Evolutionary conservation across 2,888 invertebrate genomes (phyloP).

Genomic region (Anaspis maculata): DNA sequence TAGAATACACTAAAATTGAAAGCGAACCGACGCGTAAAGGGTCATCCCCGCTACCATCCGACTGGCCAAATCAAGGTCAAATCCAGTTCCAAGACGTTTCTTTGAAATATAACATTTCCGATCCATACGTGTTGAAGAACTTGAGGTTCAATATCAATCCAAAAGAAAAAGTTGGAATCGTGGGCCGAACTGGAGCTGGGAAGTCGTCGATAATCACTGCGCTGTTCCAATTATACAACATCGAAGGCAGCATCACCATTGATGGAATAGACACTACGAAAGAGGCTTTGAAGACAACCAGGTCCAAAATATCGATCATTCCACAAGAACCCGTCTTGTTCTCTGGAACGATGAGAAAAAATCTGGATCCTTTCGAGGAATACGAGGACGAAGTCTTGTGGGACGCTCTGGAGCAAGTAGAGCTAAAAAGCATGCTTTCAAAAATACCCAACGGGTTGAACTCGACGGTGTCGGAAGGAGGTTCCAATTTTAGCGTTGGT

Average conservation of each 20-base stretch:
- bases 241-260: conserved; percentile 71
- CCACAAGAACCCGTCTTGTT: conserved; percentile 84
- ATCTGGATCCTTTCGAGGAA: conserved; percentile 32
- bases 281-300: conserved; percentile 66
- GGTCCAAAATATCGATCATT: conserved; percentile 73
- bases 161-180: conserved; percentile 68
- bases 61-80: conserved; percentile 67
- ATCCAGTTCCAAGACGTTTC: conserved; percentile 60
- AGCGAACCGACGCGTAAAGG: conserved; percentile 28
- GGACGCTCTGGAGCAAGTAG: conserved; percentile 38
- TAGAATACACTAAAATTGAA: conserved; percentile 30
- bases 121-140: conserved; percentile 66
- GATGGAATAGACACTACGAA: conserved; percentile 65
- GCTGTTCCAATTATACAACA: conserved; percentile 71
- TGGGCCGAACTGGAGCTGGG: conserved; percentile 79
- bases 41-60: conserved; percentile 45
- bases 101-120: conserved; percentile 63
- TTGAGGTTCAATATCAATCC: conserved; percentile 59
- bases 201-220: conserved; percentile 71
- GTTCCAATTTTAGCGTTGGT: conserved; percentile 38
- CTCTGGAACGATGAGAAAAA: conserved; percentile 55
- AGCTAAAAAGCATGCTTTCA: conserved; percentile 45
- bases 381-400: conserved; percentile 28
- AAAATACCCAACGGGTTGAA: conserved; percentile 48
- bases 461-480: conserved; percentile 53